phyloP scores from a whole-genome alignment of 2,888 invertebrate species.

The Geotrupes spiniger region DNA sequence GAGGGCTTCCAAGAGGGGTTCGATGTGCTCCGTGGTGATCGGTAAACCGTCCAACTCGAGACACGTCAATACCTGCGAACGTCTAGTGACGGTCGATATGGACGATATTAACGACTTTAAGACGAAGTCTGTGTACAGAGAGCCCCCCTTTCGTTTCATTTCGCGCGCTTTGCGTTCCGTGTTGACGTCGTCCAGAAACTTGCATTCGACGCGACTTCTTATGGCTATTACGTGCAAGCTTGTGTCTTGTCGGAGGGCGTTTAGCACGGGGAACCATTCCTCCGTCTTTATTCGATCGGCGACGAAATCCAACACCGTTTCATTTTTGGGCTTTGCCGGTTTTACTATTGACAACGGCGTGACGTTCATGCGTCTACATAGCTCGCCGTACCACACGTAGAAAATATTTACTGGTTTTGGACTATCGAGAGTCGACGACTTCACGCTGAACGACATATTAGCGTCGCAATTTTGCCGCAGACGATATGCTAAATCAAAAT shows the following conservation, averaged over 20 bases:
- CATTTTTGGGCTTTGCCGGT: conserved; percentile 44
- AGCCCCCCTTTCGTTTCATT: conserved; percentile 48
- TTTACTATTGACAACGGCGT: conserved; percentile 42
- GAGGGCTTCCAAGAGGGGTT: conserved; percentile 54
- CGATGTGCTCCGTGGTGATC: conserved; percentile 63
- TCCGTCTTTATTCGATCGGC: conserved; percentile 72
- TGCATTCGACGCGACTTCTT: conserved; percentile 52
- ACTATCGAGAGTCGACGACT: conserved; percentile 4
- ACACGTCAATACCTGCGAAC: conserved; percentile 60
- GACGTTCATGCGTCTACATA: conserved; percentile 46
- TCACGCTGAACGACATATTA: not conserved
- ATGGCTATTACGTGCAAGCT: conserved; percentile 68
- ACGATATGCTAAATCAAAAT: not conserved
- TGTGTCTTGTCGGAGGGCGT: conserved; percentile 68
- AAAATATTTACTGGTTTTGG: conserved; percentile 43
- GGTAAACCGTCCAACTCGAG: conserved; percentile 72
- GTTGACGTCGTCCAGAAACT: conserved; percentile 50
- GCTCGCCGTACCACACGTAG: conserved; percentile 48
- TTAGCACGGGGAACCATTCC: conserved; percentile 74
- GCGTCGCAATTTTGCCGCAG: not conserved
- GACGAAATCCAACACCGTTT: conserved; percentile 59
- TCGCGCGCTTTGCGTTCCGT: conserved; percentile 62
- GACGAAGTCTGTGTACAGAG: conserved; percentile 67
- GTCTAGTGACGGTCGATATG: conserved; percentile 60
- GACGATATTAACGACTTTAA: conserved; percentile 65